These are phyloP conservation scores for Paedocypris micromegethes DNA, from an alignment of 2,797 vertebrate species.

Conservation along the genomic window DNA sequence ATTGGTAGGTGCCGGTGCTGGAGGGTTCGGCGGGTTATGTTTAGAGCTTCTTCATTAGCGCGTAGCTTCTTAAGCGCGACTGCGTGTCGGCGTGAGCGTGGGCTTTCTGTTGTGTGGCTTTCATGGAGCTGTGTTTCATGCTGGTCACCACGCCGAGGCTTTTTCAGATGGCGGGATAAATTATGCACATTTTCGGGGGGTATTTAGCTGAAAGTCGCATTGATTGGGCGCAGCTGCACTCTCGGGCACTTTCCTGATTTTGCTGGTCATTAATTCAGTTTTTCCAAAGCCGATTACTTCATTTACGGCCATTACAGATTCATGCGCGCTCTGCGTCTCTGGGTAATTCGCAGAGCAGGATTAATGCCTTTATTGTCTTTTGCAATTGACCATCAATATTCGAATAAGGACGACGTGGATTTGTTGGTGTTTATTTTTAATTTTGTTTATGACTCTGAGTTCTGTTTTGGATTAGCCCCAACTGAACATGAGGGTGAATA, in stretches of 20 bases:
- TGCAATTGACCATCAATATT: constrained; percentile 3
- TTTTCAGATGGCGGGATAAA: constrained; percentile 32
- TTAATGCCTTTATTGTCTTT: constrained; percentile 13
- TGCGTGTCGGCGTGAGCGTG: constrained; percentile 47
- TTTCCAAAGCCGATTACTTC: constrained; percentile 29
- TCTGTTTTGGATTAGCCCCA: not conserved
- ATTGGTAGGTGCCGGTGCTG: constrained; percentile 79
- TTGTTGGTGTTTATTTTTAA: not conserved
- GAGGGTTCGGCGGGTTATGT: constrained; percentile 65
- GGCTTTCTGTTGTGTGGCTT: constrained; percentile 6
- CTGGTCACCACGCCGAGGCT: constrained; percentile 12
- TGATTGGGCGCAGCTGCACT: constrained; percentile 27
- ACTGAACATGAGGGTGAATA: not conserved
- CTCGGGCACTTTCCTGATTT: constrained; percentile 21
- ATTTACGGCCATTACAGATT: constrained; percentile 17
- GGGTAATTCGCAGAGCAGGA: constrained; percentile 16
- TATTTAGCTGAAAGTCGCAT: constrained; percentile 25
- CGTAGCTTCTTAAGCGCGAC: constrained; percentile 56
- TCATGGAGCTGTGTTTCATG: constrained; percentile 16
- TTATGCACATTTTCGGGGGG: constrained; percentile 33
- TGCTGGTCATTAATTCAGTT: constrained; percentile 38
- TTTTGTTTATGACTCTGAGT: not conserved
- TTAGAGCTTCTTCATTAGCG: constrained; percentile 74
- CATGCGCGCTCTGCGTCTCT: not conserved
- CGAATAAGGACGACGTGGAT: not conserved